Base-by-base conservation (phyloP, 2,888 invertebrate species). In the Rugalucina vietnamica region DNA sequence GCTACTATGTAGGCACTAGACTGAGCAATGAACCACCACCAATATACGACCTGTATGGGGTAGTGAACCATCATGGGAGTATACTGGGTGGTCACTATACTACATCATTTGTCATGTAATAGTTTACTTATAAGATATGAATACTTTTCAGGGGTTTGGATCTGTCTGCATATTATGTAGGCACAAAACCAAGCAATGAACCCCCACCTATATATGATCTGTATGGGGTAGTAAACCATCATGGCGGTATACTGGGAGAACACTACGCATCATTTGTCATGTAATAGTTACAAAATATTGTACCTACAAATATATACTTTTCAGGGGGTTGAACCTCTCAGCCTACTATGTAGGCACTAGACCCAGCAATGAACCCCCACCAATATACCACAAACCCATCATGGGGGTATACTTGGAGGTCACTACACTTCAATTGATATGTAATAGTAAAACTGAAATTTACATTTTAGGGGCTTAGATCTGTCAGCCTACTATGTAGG, bases 31-130 rank as follows among this genome's bases (percentile, higher is more conserved):
- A 92, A 49, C 85, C 92, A 0, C 89, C 91, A 0, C 93, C 95
- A 0, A 87, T 95, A 3, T 96, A 96, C 90, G 96, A 96, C 88
- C 92, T 65, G 34, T 65, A 65, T 34, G 65, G 65, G 10, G 65
- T 65, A 12, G 65, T 65, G 65, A 95, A 95, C 91, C 95, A 95
- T 90, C 93, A 95, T 81, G 95, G 95, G 69, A 95, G 94, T 73
- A 95, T 95, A 72, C 91, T 95, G 74, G 95, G 95, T 14, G 96
- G 96, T 21, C 96, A 96, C 90, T 96, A 96, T 91, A 95, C 96
- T 10, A 93, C 95, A 1, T 95, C n/a, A n/a, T n/a, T n/a, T n/a
- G n/a, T n/a, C n/a, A n/a, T n/a, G n/a, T n/a, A n/a, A n/a, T n/a
- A n/a, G n/a, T n/a, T n/a, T n/a, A n/a, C n/a, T n/a, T n/a, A n/a